These are phyloP conservation scores for Neolamprologus kungweensis DNA, from an alignment of 2,113 vertebrate genomes.

Conservation along the genomic window DNA sequence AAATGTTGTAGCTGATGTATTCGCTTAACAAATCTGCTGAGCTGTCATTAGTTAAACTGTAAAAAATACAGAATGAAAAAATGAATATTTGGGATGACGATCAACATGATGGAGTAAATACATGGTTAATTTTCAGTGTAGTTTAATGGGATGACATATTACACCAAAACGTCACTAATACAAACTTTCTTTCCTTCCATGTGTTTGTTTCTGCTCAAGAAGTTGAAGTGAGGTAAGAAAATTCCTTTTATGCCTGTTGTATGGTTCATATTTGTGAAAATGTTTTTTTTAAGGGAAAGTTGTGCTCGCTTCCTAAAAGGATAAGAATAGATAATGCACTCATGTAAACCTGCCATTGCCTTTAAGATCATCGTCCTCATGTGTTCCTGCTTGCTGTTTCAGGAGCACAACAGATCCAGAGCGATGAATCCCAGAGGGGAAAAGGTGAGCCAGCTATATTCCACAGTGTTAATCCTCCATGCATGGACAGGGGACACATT, in stretches of 20 bases:
- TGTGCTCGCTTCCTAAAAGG: not conserved
- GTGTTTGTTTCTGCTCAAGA: not conserved
- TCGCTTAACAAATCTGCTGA: not conserved
- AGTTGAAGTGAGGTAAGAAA: constrained; percentile 13
- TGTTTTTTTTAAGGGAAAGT: not conserved
- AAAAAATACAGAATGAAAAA: not conserved
- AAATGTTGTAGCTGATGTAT: not conserved
- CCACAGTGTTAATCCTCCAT: constrained; percentile 41
- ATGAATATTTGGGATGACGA: not conserved
- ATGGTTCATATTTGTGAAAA: not conserved
- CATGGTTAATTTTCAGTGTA: not conserved
- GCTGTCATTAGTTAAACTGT: not conserved
- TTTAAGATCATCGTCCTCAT: not conserved
- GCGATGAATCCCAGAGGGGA: constrained; percentile 61
- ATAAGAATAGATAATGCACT: not conserved
- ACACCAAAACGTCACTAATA: not conserved
- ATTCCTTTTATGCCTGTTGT: not conserved
- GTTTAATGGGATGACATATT: not conserved
- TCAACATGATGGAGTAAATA: not conserved
- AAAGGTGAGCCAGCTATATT: constrained; percentile 55
- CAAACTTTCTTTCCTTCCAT: not conserved
- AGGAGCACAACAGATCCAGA: constrained; percentile 11
- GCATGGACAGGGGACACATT: constrained; percentile 24
- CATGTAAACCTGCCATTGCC: not conserved
- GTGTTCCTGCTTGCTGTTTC: constrained; percentile 9